A percentile compares a stretch with the other conserved stretches of the same genome.
These are phyloP conservation scores for Eretmochelys imbricata DNA, from an alignment of 2,113 vertebrate species.

Conservation along the genomic window DNA sequence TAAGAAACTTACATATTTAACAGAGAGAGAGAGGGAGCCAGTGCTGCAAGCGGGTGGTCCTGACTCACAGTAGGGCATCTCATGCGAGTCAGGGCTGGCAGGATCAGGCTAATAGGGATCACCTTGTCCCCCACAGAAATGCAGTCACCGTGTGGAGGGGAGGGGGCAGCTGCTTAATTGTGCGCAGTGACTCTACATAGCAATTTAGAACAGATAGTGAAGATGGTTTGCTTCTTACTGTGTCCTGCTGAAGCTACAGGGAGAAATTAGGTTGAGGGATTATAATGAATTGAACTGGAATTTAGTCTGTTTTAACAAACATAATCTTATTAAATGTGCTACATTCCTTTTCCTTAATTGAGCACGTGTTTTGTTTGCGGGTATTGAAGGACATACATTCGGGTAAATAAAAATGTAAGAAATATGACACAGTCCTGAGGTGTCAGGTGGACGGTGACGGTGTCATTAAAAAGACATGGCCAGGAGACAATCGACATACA, in stretches of 20 bases:
- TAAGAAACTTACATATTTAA: fast-evolving
- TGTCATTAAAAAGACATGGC: neutral
- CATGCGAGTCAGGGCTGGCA: fast-evolving
- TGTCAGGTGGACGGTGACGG: neutral
- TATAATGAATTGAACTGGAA: neutral
- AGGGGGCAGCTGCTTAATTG: neutral
- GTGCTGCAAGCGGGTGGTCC: no score
- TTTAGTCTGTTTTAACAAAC: neutral
- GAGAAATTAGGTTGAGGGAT: fast-evolving
- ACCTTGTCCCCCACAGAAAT: neutral
- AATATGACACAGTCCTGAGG: neutral
- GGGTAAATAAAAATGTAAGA: neutral
- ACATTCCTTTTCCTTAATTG: no score
- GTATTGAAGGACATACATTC: neutral
- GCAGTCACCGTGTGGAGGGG: neutral
- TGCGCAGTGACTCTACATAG: fast-evolving
- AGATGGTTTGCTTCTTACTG: neutral
- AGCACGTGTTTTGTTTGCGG: fast-evolving
- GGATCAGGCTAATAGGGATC: neutral
- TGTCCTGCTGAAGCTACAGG: no score
- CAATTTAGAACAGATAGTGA: neutral
- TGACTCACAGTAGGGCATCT: fast-evolving
- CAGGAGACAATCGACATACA: fast-evolving
- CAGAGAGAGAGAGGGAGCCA: neutral
- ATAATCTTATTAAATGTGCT: neutral